A percentile compares a stretch with the other conserved stretches of the same genome.
phyloP scores from a whole-genome alignment of 2,113 vertebrate species.

The Notiomystis cincta region DNA sequence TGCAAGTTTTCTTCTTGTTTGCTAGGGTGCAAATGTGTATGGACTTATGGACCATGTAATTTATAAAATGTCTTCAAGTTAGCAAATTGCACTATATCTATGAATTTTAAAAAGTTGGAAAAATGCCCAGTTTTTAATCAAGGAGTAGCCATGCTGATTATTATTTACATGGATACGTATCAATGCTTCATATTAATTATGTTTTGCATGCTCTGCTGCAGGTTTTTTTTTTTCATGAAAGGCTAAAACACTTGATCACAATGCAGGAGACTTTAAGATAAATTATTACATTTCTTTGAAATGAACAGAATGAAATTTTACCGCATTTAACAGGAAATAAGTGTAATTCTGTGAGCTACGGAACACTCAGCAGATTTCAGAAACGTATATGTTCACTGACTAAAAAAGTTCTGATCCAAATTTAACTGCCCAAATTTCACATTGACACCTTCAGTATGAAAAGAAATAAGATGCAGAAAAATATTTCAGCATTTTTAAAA shows the following conservation, averaged over 20 bases:
- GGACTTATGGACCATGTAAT: background rate
- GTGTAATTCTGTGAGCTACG: background rate
- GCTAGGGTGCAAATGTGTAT: background rate
- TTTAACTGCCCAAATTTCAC: background rate
- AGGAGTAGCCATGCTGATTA: background rate
- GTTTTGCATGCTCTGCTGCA: background rate
- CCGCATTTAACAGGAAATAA: background rate
- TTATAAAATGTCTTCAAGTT: background rate
- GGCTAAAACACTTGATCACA: background rate
- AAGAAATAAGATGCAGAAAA: background rate
- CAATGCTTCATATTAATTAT: background rate
- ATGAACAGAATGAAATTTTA: background rate
- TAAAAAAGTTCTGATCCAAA: background rate
- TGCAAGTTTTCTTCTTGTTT: background rate
- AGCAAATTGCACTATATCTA: background rate
- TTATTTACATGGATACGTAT: background rate
- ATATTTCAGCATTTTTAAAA: background rate
- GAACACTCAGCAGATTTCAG: background rate
- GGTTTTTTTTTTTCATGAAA: background rate
- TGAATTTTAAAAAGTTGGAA: background rate
- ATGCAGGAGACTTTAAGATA: background rate
- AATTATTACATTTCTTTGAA: background rate
- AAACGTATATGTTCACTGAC: background rate
- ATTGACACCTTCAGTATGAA: background rate
- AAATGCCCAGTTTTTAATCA: background rate